Percentiles rank a stretch among this genome's conserved stretches.
These are phyloP conservation scores for Sebastes dallii DNA, from an alignment of 2,797 vertebrate species.

Conservation along the genomic window DNA sequence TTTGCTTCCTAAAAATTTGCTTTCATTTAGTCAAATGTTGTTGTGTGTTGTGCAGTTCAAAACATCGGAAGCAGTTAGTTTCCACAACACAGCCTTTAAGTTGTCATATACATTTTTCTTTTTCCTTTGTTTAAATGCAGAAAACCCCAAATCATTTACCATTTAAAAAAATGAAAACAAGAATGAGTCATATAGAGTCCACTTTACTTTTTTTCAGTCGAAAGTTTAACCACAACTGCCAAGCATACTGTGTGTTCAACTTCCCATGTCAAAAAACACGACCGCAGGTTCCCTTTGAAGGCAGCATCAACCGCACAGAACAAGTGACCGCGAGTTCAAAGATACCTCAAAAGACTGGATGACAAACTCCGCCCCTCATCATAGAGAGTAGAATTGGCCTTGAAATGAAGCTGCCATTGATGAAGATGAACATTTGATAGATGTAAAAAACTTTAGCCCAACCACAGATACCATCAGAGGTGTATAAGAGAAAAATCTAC, in stretches of 20 bases:
- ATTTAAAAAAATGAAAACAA: neutral
- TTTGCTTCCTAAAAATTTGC: neutral
- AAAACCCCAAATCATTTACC: neutral
- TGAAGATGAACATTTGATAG: neutral
- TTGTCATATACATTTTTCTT: neutral
- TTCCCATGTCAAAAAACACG: constrained; percentile 3
- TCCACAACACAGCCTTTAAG: neutral
- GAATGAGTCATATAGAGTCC: neutral
- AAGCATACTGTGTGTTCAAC: neutral
- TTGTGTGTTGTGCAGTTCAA: neutral
- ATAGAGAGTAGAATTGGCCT: neutral
- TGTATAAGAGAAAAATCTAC: neutral
- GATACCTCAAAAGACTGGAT: neutral
- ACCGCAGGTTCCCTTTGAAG: constrained; percentile 15
- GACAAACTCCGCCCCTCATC: constrained; percentile 2
- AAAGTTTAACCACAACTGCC: constrained; percentile 16
- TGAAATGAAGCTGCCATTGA: constrained; percentile 8
- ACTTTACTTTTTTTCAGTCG: neutral
- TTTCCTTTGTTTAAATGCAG: neutral
- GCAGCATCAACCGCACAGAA: neutral
- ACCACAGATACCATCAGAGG: neutral
- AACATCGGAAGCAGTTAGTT: neutral
- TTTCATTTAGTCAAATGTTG: neutral
- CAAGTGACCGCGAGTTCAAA: neutral
- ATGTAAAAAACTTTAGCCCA: neutral